Evolutionary conservation across 1,140 invertebrate species (phyloP).

Genomic region (Papilio polytes): DNA sequence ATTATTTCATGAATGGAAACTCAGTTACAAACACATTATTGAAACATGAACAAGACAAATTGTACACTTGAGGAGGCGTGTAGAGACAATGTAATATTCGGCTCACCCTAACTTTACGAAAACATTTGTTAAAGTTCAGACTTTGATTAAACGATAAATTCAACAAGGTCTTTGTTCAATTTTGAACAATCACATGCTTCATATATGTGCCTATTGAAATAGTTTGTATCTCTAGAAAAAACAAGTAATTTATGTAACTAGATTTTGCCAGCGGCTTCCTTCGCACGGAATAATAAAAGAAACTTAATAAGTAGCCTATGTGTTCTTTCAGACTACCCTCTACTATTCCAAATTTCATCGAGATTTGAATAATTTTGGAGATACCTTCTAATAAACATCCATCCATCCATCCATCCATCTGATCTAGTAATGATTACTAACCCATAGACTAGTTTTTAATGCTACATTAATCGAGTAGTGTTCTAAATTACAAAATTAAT

Average conservation of each 20-base stretch:
- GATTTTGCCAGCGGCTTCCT: no score
- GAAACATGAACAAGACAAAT: conserved; percentile 2
- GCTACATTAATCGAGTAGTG: no score
- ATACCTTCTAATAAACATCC: no score
- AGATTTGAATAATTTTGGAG: no score
- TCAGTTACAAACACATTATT: not conserved
- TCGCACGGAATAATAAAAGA: no score
- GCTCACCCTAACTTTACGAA: not conserved
- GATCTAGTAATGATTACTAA: no score
- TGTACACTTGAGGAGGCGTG: not conserved
- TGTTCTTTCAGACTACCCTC: no score
- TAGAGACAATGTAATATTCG: not conserved
- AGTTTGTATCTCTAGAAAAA: not conserved
- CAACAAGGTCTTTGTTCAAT: conserved; percentile 8
- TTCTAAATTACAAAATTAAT: not conserved
- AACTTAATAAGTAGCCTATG: no score
- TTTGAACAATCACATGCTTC: conserved; percentile 1
- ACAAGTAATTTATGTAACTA: not conserved
- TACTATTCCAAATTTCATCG: no score
- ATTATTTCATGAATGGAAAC: not conserved
- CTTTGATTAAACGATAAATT: conserved; percentile 20
- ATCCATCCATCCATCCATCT: not conserved
- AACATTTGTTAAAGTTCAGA: not conserved
- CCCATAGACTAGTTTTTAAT: no score
- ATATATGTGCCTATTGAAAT: not conserved